phyloP scores from a whole-genome alignment of 2,888 invertebrate genomes.

The Drosophila anceps region DNA sequence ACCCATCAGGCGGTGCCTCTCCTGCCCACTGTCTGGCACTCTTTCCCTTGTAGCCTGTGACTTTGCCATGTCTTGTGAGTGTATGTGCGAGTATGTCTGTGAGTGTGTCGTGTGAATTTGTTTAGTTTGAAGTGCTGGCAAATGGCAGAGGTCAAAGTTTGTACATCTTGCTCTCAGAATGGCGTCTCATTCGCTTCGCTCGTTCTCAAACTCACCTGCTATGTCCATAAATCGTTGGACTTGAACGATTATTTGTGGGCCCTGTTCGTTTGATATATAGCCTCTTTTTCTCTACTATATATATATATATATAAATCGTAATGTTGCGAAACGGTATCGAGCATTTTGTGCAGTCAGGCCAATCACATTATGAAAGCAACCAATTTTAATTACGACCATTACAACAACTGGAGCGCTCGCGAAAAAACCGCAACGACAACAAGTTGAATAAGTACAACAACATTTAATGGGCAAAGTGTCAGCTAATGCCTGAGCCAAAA shows the following conservation, averaged over 20 bases:
- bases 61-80: conserved; percentile 6
- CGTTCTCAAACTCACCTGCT: conserved; percentile 37
- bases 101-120: conserved; percentile 70
- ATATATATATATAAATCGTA: conserved; percentile 44
- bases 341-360: conserved; percentile 52
- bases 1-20: conserved; percentile 9
- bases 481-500: conserved; percentile 73
- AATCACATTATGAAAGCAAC: conserved; percentile 80
- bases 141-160: conserved; percentile 58
- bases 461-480: conserved; percentile 59
- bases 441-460: conserved; percentile 44
- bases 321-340: conserved; percentile 25
- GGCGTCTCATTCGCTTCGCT: conserved; percentile 12
- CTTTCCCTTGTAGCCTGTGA: background rate
- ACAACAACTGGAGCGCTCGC: conserved; percentile 52
- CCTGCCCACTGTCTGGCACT: background rate
- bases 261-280: conserved; percentile 62
- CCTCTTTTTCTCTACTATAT: conserved; percentile 24
- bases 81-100: conserved; percentile 17
- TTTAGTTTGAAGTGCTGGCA: conserved; percentile 62
- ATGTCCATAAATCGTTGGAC: conserved; percentile 57
- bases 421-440: conserved; percentile 39
- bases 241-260: conserved; percentile 57
- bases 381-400: conserved; percentile 78
- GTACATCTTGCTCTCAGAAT: conserved; percentile 26